Evolutionary conservation across 2,797 vertebrate genomes (phyloP).

Genomic region (Caiman crocodilus): DNA sequence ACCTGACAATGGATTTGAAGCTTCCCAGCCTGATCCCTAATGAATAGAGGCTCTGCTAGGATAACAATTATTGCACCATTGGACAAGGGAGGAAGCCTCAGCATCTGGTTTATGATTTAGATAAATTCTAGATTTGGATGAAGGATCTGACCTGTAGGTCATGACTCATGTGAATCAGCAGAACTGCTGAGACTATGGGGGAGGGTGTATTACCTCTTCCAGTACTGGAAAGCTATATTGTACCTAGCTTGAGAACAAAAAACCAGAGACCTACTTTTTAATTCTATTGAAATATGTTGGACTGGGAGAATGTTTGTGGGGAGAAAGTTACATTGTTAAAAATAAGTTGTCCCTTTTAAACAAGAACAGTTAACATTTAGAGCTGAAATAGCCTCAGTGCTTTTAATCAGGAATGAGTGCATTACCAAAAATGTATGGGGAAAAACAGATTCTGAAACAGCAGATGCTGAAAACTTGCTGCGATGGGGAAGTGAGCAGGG

Average conservation of each 20-base stretch:
- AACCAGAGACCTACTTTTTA: not conserved
- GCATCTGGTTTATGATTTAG: not conserved
- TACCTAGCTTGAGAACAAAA: not conserved
- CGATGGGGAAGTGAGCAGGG: not conserved
- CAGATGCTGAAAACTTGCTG: not conserved
- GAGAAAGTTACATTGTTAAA: not conserved
- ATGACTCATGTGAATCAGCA: not conserved
- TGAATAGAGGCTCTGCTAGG: not conserved
- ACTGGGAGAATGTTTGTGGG: not conserved
- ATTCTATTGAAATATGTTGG: not conserved
- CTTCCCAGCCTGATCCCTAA: not conserved
- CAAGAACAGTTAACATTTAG: not conserved
- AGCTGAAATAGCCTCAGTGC: not conserved
- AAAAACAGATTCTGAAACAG: not conserved
- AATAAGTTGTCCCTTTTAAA: not conserved
- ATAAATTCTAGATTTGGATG: not conserved
- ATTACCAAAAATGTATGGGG: not conserved
- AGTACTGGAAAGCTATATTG: not conserved
- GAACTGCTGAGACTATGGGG: fast-evolving
- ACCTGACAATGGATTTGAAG: not conserved
- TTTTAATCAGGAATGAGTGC: not conserved
- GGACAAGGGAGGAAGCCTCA: not conserved
- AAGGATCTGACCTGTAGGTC: not conserved
- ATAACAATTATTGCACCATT: not conserved
- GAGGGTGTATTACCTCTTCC: not conserved